A percentile compares a stretch with the other conserved stretches of the same genome.
Evolutionary conservation across 2,797 vertebrate species (phyloP).

Genomic region (Masticophis lateralis): DNA sequence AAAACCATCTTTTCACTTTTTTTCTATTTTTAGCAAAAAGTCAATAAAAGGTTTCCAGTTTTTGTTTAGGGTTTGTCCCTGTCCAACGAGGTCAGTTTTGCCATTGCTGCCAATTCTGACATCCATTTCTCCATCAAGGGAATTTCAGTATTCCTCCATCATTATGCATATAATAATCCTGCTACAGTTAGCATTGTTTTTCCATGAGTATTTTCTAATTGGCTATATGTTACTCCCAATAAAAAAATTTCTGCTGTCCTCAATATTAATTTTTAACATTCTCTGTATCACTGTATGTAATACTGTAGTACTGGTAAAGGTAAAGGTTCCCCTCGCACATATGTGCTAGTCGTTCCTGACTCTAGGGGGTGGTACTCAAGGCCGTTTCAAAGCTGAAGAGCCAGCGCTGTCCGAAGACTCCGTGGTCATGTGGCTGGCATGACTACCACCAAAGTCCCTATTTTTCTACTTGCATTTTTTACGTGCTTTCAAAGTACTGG

Average conservation of each 20-base stretch:
- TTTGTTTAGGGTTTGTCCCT: not conserved
- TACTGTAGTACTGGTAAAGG: too few relatives aligned
- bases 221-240: not conserved
- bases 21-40: not conserved
- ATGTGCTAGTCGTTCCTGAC: too few relatives aligned
- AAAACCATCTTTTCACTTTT: not conserved
- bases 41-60: not conserved
- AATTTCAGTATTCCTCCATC: not conserved
- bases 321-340: too few relatives aligned
- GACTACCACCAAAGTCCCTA: too few relatives aligned
- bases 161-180: not conserved
- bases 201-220: not conserved
- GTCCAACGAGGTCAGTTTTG: not conserved
- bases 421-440: too few relatives aligned
- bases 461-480: too few relatives aligned
- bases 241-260: not conserved
- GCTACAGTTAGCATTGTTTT: not conserved
- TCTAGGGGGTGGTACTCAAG: too few relatives aligned
- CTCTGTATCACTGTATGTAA: too few relatives aligned
- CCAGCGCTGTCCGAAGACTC: too few relatives aligned
- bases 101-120: not conserved
- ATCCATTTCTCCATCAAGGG: not conserved
- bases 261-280: not conserved
- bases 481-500: too few relatives aligned
- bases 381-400: too few relatives aligned